Percentiles rank a stretch among this genome's conserved stretches.
phyloP scores from a whole-genome alignment of 2,113 vertebrate species.

The Centropus unirufus region DNA sequence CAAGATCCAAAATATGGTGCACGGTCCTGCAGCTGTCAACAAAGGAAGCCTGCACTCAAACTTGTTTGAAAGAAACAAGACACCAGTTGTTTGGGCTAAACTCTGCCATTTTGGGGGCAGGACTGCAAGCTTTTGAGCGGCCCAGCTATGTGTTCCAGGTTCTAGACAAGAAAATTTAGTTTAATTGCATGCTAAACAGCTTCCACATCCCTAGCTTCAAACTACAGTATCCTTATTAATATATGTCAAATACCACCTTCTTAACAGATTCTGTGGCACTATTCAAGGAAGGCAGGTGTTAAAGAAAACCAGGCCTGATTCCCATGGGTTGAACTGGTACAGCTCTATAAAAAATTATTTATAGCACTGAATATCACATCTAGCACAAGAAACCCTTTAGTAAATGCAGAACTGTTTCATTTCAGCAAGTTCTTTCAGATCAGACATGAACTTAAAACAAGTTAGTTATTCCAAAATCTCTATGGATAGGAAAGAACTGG shows the following conservation, averaged over 20 bases:
- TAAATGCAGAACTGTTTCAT: not conserved
- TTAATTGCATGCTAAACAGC: not conserved
- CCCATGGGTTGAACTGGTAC: not conserved
- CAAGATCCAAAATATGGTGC: not conserved
- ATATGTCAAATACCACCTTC: not conserved
- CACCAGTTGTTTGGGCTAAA: not conserved
- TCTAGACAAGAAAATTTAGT: not conserved
- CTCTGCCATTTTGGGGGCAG: not conserved
- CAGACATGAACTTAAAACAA: not conserved
- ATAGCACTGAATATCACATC: not conserved
- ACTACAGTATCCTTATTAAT: not conserved
- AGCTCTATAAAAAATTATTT: not conserved
- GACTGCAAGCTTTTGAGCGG: not conserved
- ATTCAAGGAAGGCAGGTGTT: not conserved
- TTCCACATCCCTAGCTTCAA: not conserved
- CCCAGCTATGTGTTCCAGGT: not conserved
- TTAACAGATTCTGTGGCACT: not conserved
- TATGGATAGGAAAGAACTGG: not conserved
- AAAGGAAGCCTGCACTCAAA: not conserved
- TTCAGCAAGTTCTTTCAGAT: not conserved
- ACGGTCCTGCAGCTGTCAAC: not conserved
- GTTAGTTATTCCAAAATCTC: not conserved
- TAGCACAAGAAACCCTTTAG: not conserved
- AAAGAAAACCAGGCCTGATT: not conserved
- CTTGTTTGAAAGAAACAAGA: not conserved